phyloP scores from a whole-genome alignment of 2,888 invertebrate genomes.

The Callosobruchus maculatus region DNA sequence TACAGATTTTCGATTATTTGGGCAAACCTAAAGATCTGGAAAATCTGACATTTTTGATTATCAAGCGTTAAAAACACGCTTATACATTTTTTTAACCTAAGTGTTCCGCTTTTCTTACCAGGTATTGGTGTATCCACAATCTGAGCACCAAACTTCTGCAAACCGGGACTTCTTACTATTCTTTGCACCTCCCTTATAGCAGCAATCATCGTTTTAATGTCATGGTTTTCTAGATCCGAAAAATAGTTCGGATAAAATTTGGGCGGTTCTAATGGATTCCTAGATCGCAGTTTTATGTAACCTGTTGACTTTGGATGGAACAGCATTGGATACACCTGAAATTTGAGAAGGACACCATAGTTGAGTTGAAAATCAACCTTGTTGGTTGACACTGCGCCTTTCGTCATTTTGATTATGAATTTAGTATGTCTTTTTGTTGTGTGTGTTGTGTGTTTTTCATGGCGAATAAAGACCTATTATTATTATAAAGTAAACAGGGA shows the following conservation, averaged over 20 bases:
- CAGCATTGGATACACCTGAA: slow-evolving; percentile 61
- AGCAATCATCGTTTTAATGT: slow-evolving; percentile 41
- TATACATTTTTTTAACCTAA: no score
- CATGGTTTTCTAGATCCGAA: slow-evolving; percentile 57
- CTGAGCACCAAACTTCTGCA: slow-evolving; percentile 39
- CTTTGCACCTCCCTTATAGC: slow-evolving; percentile 52
- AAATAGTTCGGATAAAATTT: slow-evolving; percentile 77
- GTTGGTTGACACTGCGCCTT: no score
- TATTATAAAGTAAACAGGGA: no score
- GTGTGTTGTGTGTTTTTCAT: no score
- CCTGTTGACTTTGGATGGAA: slow-evolving; percentile 70
- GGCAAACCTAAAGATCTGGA: no score
- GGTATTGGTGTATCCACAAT: slow-evolving; percentile 20
- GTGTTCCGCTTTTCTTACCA: slow-evolving; percentile 18
- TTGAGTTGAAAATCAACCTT: slow-evolving; percentile 53
- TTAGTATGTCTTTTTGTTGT: no score
- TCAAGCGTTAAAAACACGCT: no score
- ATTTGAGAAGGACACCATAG: slow-evolving; percentile 65
- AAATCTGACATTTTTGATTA: no score
- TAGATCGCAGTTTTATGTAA: slow-evolving; percentile 62
- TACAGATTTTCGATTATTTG: no score
- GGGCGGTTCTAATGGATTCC: slow-evolving; percentile 68
- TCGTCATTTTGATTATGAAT: no score
- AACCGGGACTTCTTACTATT: slow-evolving; percentile 49
- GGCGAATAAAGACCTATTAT: no score